phyloP scores from a whole-genome alignment of 2,888 invertebrate species.

The Chaitophorus viminalis region DNA sequence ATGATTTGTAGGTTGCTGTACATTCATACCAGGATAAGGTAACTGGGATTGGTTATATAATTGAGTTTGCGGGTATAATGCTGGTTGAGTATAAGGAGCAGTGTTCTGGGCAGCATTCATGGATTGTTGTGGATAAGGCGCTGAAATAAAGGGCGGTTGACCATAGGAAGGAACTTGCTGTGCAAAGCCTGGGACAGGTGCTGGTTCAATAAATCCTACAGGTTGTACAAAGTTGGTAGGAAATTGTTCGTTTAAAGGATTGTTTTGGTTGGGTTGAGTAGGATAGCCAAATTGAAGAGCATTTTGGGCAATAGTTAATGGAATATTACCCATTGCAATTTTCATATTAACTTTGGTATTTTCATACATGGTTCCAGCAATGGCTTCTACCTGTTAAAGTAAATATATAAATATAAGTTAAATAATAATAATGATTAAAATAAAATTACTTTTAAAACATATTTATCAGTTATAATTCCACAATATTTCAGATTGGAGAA shows the following conservation, averaged over 20 bases:
- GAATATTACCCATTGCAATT: constrained; percentile 62
- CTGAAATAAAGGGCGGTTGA: neutral
- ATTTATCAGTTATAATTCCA: constrained; percentile 56
- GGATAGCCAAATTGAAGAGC: constrained; percentile 42
- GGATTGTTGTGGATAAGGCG: constrained; percentile 37
- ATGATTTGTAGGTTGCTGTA: constrained; percentile 36
- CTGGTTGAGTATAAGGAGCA: constrained; percentile 12
- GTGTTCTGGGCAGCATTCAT: neutral
- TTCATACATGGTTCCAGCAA: constrained; percentile 53
- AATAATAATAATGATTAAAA: neutral
- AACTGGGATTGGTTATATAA: constrained; percentile 14
- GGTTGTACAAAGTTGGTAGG: constrained; percentile 12
- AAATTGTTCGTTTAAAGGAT: constrained; percentile 13
- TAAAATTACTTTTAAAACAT: constrained; percentile 58
- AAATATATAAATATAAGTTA: neutral
- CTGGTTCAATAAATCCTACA: constrained; percentile 33
- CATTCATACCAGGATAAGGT: constrained; percentile 29
- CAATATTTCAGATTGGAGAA: constrained; percentile 59
- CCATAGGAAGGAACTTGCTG: constrained; percentile 35
- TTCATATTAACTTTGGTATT: constrained; percentile 59
- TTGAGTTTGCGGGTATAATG: constrained; percentile 36
- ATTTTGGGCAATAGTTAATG: constrained; percentile 57
- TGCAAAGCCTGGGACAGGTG: constrained; percentile 31
- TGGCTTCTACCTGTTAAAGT: constrained; percentile 54
- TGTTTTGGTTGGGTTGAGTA: constrained; percentile 6